A percentile compares a stretch with the other conserved stretches of the same genome.
Evolutionary conservation across 1,140 invertebrate genomes (phyloP).

Genomic region (Frieseomelitta varia): DNA sequence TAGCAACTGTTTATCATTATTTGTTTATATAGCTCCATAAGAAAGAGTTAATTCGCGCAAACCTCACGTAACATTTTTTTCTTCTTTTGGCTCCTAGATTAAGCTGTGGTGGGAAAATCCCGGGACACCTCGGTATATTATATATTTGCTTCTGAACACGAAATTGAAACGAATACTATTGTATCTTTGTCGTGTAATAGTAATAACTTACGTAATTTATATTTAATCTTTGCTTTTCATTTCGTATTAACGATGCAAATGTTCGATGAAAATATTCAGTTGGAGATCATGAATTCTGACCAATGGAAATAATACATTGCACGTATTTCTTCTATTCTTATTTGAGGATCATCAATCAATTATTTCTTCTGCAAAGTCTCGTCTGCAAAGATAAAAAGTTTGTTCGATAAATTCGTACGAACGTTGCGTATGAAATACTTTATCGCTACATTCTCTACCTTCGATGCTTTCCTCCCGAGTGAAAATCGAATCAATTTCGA

Average conservation of each 20-base stretch:
- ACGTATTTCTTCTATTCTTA: not conserved
- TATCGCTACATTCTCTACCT: not conserved
- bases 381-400: not conserved
- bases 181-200: too few species aligned
- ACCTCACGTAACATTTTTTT: too few species aligned
- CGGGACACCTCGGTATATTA: too few species aligned
- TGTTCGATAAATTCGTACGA: not conserved
- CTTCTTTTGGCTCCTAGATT: too few species aligned
- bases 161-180: not conserved
- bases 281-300: not conserved
- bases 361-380: too few species aligned
- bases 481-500: not conserved
- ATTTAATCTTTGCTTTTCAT: not conserved
- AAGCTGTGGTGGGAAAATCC: too few species aligned
- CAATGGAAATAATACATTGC: not conserved
- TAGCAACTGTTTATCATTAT: too few species aligned
- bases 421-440: not conserved
- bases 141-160: not conserved
- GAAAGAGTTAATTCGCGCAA: too few species aligned
- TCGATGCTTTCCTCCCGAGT: not conserved
- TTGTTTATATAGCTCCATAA: too few species aligned
- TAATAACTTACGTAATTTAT: not conserved
- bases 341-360: not conserved
- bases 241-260: not conserved
- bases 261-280: not conserved